Evolutionary conservation across 2,888 invertebrate genomes (phyloP).

Genomic region (Dasypogon diadema): DNA sequence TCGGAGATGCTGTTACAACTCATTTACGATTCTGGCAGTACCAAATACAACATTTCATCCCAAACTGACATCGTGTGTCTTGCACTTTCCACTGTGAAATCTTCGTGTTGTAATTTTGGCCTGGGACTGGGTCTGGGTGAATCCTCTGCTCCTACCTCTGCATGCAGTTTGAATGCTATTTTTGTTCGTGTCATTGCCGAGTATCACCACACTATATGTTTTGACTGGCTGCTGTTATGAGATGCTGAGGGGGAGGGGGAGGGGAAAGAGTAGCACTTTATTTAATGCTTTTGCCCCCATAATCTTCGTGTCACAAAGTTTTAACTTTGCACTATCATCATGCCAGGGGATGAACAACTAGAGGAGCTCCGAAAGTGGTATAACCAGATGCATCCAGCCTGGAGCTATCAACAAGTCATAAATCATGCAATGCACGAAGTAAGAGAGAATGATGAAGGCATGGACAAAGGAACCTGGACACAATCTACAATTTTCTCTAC

Average conservation of each 20-base stretch:
- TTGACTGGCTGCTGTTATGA: constrained; percentile 7
- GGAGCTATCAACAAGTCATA: constrained; percentile 49
- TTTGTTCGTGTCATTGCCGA: constrained; percentile 28
- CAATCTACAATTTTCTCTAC: background rate
- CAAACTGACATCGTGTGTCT: constrained; percentile 23
- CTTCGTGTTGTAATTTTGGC: background rate
- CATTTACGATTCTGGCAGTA: constrained; percentile 46
- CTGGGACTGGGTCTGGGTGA: constrained; percentile 12
- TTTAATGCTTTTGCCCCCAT: constrained; percentile 44
- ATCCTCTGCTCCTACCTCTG: constrained; percentile 1
- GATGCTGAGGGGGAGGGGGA: background rate
- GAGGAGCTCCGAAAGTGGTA: background rate
- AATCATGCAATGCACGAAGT: constrained; percentile 30
- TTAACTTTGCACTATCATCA: constrained; percentile 44
- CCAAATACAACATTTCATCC: constrained; percentile 40
- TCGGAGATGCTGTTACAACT: constrained; percentile 43
- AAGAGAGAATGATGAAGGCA: constrained; percentile 21
- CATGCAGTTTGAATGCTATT: constrained; percentile 30
- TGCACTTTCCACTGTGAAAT: constrained; percentile 9
- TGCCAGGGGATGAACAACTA: background rate
- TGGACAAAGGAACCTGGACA: constrained; percentile 32
- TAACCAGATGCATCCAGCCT: constrained; percentile 35
- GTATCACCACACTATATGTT: constrained; percentile 17
- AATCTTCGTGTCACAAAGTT: constrained; percentile 44
- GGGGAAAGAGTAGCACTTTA: constrained; percentile 3